Base-by-base conservation (phyloP, 2,113 vertebrate species). In the Solea solea region DNA sequence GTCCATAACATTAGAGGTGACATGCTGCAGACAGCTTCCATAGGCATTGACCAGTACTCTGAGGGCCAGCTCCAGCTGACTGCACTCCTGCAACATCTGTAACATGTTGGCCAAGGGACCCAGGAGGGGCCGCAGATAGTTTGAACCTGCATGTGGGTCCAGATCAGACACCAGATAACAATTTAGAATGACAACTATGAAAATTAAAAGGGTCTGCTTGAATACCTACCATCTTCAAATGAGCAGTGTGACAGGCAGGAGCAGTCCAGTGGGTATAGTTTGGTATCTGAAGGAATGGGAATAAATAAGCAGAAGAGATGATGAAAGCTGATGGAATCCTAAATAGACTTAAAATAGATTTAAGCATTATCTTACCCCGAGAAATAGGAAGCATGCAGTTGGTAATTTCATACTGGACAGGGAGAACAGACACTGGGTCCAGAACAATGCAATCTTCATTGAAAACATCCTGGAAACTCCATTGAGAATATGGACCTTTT, bases 361-460 rank as follows among this genome's bases (percentile, higher is more conserved):
- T 50, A n/a, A 28, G 12, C 1, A 56, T 9, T 39, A 48, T 63
- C 27, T 54, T 91, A 98, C 97, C 96, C 50, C 64, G 78, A 72
- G 82, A 75, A 25, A 88, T 15, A 53, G 96, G 96, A 64, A 97
- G 78, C 66, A 98, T 53, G 53, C 93, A 93, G 64, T 94, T 94
- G 82, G 93, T 92, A 41, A 97, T 91, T 74, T 98, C 94, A 90
- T 98, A 99, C 61, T 95, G 94, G 9, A 96, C 91, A 7, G 97
- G 97, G 1, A 99, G 93, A 59, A 95, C 94, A 13, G 88, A 89
- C 34, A 94, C 88, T 0, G 94, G 88, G 80, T 99, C 96, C 16
- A 98, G 94, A 52, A 99, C 95, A 40, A 99, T 97, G 27, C 96
- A 95, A 41, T 99, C 98, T 76, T 99, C 98, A 16, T 85, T 95